These are phyloP conservation scores for Manduca sexta DNA, from an alignment of 1,140 invertebrate genomes.

Conservation along the genomic window DNA sequence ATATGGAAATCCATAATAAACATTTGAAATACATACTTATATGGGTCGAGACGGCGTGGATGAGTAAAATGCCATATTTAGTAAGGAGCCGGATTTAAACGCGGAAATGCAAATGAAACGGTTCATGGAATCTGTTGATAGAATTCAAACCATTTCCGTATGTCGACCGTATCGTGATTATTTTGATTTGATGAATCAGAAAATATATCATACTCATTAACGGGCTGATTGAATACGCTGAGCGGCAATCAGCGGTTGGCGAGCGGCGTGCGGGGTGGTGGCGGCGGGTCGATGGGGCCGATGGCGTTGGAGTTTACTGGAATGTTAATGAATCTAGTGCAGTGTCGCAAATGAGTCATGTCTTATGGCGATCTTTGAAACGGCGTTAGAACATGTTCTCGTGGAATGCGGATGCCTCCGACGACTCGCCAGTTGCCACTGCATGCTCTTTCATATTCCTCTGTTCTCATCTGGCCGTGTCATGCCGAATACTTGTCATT, in stretches of 20 bases:
- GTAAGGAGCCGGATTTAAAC: neutral
- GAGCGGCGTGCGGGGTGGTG: constrained; percentile 13
- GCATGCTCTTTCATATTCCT: constrained; percentile 14
- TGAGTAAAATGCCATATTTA: no score
- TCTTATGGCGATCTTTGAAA: constrained; percentile 45
- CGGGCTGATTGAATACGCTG: constrained; percentile 30
- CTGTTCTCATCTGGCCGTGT: neutral
- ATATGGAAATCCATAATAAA: no score
- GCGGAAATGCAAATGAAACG: no score
- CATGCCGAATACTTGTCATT: neutral
- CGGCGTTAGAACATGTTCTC: constrained; percentile 49
- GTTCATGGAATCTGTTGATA: constrained; percentile 11
- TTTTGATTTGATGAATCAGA: constrained; percentile 19
- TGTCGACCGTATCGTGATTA: constrained; percentile 7
- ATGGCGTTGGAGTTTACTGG: constrained; percentile 34
- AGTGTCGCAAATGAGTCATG: constrained; percentile 60
- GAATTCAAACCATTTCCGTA: constrained; percentile 14
- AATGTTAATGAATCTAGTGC: constrained; percentile 59
- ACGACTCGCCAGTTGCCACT: constrained; percentile 43
- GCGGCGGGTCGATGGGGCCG: neutral
- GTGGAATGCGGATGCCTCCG: constrained; percentile 61
- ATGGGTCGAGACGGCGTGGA: no score
- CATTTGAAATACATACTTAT: no score
- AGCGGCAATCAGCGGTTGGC: constrained; percentile 27
- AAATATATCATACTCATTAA: constrained; percentile 32